Percentiles rank a stretch among this genome's conserved stretches.
phyloP scores from a whole-genome alignment of 2,113 vertebrate genomes.

The Macaca mulatta region DNA sequence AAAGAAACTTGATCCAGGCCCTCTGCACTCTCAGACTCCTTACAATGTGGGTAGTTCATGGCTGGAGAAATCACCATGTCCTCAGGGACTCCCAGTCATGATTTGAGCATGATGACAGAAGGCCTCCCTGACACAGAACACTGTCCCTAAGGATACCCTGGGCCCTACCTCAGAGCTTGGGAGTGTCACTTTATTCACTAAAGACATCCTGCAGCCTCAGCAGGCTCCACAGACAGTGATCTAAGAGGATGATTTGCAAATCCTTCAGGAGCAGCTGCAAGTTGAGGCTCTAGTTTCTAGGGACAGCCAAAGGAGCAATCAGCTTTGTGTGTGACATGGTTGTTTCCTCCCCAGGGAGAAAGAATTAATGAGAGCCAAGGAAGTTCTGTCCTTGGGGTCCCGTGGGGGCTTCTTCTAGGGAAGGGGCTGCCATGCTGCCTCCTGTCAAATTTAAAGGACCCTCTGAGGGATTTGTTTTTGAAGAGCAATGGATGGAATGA shows the following conservation, averaged over 20 bases:
- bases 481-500: neutral
- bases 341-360: conserved; percentile 29
- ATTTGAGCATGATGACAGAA: neutral
- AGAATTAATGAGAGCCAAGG: conserved; percentile 26
- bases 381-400: conserved; percentile 6
- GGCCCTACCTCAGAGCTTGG: neutral
- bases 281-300: neutral
- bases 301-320: neutral
- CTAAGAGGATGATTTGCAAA: neutral
- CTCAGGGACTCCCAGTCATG: neutral
- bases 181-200: neutral
- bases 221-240: neutral
- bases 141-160: neutral
- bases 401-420: neutral
- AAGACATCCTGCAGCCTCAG: neutral
- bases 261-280: neutral
- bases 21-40: neutral
- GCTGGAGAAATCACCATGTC: neutral
- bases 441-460: neutral
- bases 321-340: neutral
- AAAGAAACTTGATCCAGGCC: neutral
- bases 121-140: neutral
- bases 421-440: conserved; percentile 1
- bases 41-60: neutral
- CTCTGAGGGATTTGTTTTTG: neutral